phyloP scores from a whole-genome alignment of 2,797 vertebrate species.

The Melanotaenia trifasciata region DNA sequence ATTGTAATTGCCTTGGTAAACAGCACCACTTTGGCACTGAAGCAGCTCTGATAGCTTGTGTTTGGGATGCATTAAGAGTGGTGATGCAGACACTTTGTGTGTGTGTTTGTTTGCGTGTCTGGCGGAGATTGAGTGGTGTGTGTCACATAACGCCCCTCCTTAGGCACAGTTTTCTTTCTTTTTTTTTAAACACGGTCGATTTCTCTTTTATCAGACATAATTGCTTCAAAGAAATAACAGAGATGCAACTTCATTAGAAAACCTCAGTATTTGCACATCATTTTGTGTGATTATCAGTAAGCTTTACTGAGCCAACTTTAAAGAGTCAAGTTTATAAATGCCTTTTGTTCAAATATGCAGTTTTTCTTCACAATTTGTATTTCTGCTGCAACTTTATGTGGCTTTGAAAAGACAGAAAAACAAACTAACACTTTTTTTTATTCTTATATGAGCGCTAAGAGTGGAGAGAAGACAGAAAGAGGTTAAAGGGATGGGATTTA shows the following conservation, averaged over 20 bases:
- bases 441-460: not conserved
- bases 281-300: constrained; percentile 9
- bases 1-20: constrained; percentile 84
- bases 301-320: constrained; percentile 1
- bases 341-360: not conserved
- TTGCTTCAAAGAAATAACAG: constrained; percentile 31
- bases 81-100: constrained; percentile 65
- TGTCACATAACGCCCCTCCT: constrained; percentile 42
- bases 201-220: constrained; percentile 51
- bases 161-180: constrained; percentile 40
- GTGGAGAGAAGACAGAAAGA: not conserved
- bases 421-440: not conserved
- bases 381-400: not conserved
- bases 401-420: not conserved
- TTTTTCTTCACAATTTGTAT: not conserved
- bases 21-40: constrained; percentile 82
- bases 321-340: not conserved
- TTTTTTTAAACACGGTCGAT: constrained; percentile 30
- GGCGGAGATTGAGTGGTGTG: constrained; percentile 57
- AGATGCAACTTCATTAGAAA: constrained; percentile 10
- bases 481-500: not conserved
- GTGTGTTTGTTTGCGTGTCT: constrained; percentile 50
- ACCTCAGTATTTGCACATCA: not conserved
- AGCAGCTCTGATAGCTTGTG: constrained; percentile 82
- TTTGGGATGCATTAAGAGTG: constrained; percentile 83